Base-by-base conservation (phyloP, 2,113 vertebrate species). In the Colinus virginianus region DNA sequence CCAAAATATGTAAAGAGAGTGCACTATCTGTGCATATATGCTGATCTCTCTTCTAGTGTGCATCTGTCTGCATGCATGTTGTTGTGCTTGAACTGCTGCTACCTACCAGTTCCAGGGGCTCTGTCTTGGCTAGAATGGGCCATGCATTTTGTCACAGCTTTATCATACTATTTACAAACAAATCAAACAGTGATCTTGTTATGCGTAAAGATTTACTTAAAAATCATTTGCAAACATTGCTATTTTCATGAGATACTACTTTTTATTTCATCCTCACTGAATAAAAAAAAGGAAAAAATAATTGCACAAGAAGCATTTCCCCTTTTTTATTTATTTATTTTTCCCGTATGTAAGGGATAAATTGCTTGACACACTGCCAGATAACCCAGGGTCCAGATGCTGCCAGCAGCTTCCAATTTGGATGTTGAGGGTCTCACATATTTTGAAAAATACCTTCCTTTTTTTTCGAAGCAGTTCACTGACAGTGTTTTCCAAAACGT, bases 1-100 rank as follows among this genome's bases (percentile, higher is more conserved):
- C 61, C 26, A 75, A 19, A 1, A 0, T 0, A 0, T 20, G 20
- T 36, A 19, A 67, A 15, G 68, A 56, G 3, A 3, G 1, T 26
- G 20, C 11, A 30, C 1, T 12, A 22, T 6, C 36, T 34, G 14
- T 43, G 13, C 12, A 2, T 28, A 12, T 10, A 0, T 4, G 6
- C 34, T 45, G 5, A 25, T 19, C 55, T 20, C 28, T 32, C 30
- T 32, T 30, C 7, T 19, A 20, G 10, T n/a, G 18, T 30, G 55
- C 18, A 5, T 20, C 55, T 12, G 55, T n/a, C 55, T 58, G 53
- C 19, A 20, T n/a, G 30, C 30, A 20, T 7, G 30, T 18, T 56
- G 30, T 32, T 56, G 17, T 32, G 17, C 30, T 11, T 11, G 16
- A 18, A 30, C 55, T 56, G 55, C 30, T 55, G 25, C 55, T 32